Evolutionary conservation across 2,888 invertebrate species (phyloP), one percentile per base, ranked within the genome.

Genomic region (Archips crataeganus): DNA sequence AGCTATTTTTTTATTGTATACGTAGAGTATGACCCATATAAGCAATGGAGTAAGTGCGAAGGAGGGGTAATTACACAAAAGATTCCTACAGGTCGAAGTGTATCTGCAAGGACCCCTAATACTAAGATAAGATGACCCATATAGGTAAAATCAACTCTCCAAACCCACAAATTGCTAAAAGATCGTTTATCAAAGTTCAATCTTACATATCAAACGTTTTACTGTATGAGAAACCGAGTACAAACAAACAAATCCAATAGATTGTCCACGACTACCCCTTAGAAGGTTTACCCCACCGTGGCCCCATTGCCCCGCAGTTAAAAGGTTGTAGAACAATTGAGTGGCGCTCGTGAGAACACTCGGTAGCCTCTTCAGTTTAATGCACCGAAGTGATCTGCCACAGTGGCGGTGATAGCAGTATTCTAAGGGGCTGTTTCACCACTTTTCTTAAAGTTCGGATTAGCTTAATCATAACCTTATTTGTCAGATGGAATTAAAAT

Each of bases 281-380:
- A 9, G n/a, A 57, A 45, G 6, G 54, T 15, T 67, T 36, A 49
- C 64, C 36, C 36, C 54, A 9, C 91, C 92, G 88, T 87, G 90
- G 89, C 88, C 91, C 85, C 89, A 90, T 91, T 91, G 87, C 85
- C 49, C 86, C 79, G 88, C 74, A 70, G 74, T 76, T 76, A 75
- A 76, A 79, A 76, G 77, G 76, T 89, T 90, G 87, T 85, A 84
- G 86, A 90, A 92, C 91, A 92, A 92, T 90, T 89, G 89, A 88
- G 85, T 84, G 81, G 84, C 80, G 80, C 84, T 90, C 92, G 93
- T 92, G 93, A 92, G 92, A 89, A 93, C 89, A 85, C 77, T 81
- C 79, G 83, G 84, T 82, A 61, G 64, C 81, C 85, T 84, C 84
- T 84, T 85, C 83, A 85, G 82, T 80, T 79, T 86, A 87, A 87